phyloP scores from a whole-genome alignment of 1,140 invertebrate species.

The Sinonovacula constricta region DNA sequence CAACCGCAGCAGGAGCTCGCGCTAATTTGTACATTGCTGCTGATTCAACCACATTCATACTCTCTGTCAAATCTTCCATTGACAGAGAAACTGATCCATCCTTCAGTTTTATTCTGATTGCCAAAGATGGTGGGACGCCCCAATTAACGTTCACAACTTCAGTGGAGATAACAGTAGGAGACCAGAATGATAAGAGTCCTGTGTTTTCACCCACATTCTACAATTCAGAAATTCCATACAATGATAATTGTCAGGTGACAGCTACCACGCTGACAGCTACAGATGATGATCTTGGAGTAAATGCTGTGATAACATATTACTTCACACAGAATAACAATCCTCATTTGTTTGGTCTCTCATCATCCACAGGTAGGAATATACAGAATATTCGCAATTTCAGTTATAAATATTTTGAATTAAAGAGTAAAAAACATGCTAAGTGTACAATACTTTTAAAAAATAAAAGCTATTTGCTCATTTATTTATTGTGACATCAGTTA shows the following conservation, averaged over 20 bases:
- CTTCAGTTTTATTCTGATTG: slow-evolving; percentile 90
- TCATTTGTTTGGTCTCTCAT: slow-evolving; percentile 57
- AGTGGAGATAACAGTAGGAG: slow-evolving; percentile 48
- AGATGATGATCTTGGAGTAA: slow-evolving; percentile 63
- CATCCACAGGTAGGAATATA: slow-evolving; percentile 50
- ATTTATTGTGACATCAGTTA: no score
- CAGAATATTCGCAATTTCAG: no score
- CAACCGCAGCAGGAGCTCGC: slow-evolving; percentile 56
- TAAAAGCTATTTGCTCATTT: no score
- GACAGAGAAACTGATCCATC: slow-evolving; percentile 90
- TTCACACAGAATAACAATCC: slow-evolving; percentile 46
- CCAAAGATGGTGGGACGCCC: slow-evolving; percentile 79
- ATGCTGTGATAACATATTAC: slow-evolving; percentile 61
- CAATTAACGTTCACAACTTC: slow-evolving; percentile 50
- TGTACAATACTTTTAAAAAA: no score
- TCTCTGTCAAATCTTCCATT: slow-evolving; percentile 82
- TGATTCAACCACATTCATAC: slow-evolving; percentile 87
- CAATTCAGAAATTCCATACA: slow-evolving; percentile 64
- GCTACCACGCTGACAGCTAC: slow-evolving; percentile 60
- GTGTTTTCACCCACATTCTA: slow-evolving; percentile 61
- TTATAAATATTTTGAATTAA: no score
- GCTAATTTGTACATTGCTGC: slow-evolving; percentile 84
- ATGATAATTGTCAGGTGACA: slow-evolving; percentile 53
- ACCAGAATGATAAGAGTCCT: slow-evolving; percentile 55
- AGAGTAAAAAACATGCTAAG: no score